Percentiles rank a stretch among this genome's conserved stretches.
Conservation (phyloP, 2,797 vertebrate species). For the Schizopygopsis malacanthus region DNA sequence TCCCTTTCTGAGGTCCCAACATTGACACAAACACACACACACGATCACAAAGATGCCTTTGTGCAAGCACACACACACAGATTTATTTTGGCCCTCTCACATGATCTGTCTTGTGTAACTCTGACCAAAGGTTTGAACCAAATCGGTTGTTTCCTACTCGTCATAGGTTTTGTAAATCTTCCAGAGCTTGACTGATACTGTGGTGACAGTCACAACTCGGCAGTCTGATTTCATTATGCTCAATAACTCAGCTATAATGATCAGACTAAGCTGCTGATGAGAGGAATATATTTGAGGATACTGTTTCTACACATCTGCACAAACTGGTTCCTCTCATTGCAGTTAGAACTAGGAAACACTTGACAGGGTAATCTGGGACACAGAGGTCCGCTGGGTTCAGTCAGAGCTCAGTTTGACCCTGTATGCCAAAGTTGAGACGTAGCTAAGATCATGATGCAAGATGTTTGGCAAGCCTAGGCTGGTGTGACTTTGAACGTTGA, state of each 20-base stretch:
- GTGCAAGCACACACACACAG: conserved; percentile 34
- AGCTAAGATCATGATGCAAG: conserved; percentile 36
- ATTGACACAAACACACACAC: conserved; percentile 27
- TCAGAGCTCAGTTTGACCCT: conserved; percentile 28
- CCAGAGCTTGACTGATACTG: conserved; percentile 8
- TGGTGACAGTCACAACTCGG: conserved; percentile 10
- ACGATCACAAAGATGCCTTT: conserved; percentile 38
- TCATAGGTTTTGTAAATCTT: conserved; percentile 26
- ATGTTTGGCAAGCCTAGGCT: conserved; percentile 26
- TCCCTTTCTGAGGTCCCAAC: conserved; percentile 15
- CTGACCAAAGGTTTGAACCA: conserved; percentile 53
- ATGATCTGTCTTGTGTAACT: conserved; percentile 61
- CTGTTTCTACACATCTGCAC: conserved; percentile 15
- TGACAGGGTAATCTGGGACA: conserved; percentile 18
- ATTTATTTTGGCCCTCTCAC: conserved; percentile 65
- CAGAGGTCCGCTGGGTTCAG: neutral
- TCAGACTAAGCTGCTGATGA: conserved; percentile 2
- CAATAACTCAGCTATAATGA: conserved; percentile 17
- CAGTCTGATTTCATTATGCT: conserved; percentile 15
- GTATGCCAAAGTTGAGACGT: neutral
- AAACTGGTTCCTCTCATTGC: conserved; percentile 11
- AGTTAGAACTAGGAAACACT: neutral
- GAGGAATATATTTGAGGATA: conserved; percentile 6
- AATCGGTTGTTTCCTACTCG: conserved; percentile 46
- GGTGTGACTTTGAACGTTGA: conserved; percentile 57